Evolutionary conservation across 2,113 vertebrate genomes (phyloP).

Genomic region (Rhea pennata): DNA sequence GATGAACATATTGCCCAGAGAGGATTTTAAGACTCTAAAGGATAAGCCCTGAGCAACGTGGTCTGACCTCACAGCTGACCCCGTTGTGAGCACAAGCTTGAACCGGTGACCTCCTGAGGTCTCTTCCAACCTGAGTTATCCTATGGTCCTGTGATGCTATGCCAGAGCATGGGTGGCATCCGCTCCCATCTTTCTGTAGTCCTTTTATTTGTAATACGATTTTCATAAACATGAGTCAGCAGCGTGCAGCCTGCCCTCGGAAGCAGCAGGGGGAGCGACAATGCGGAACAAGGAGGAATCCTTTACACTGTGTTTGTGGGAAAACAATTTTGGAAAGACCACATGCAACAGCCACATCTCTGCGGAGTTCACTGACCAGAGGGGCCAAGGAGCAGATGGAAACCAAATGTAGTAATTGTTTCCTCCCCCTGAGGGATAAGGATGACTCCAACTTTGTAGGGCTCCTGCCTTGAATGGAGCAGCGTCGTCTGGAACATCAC

Average conservation of each 20-base stretch:
- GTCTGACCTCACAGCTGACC: not conserved
- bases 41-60: not conserved
- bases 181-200: not conserved
- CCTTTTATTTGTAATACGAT: not conserved
- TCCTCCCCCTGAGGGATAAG: not conserved
- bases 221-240: not conserved
- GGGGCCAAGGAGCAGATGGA: not conserved
- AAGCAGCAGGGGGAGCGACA: not conserved
- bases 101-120: not conserved
- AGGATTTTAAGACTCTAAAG: not conserved
- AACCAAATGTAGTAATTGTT: not conserved
- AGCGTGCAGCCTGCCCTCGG: not conserved
- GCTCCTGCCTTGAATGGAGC: not conserved
- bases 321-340: not conserved
- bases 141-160: not conserved
- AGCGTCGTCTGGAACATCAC: accelerated
- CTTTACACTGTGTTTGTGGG: not conserved
- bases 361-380: not conserved
- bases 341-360: not conserved
- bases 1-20: not conserved
- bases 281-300: not conserved
- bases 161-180: not conserved
- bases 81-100: not conserved
- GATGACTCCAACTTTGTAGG: not conserved
- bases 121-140: not conserved